Evolutionary conservation across 1,140 invertebrate species (phyloP), one percentile per base, ranked within the genome.

Genomic region (Pogonognathellus flavescens): DNA sequence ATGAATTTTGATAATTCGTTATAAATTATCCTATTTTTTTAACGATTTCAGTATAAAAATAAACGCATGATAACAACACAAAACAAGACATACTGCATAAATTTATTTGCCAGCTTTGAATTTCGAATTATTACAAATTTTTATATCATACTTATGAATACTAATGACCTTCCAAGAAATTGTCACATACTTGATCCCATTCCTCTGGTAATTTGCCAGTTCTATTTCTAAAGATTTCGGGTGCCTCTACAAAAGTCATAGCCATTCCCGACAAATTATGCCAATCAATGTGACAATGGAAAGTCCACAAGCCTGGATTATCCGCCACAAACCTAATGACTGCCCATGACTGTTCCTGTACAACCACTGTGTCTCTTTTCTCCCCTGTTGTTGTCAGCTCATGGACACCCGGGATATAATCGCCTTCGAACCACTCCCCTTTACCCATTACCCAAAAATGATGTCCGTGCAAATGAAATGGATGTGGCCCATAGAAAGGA

Each of bases 401-500:
- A 52, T 84, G n/a, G 2, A 14, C 25, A 11, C 14, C 6, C n/a
- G 20, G 22, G 25, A 66, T n/a, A 25, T 66, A 84, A 16, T 31
- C 18, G 6, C 57, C 57, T 5, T 84, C 31, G 6, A 41, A 41
- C 31, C 31, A 41, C 22, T 7, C 31, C 6, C 82, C 82, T 9
- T 9, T 66, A 4, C 82, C 82, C 57, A 84, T 41, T 11, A 84
- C 82, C 57, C 60, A 66, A 22, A 84, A 84, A 16, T 11, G 2
- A 25, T 84, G 82, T 16, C 82, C 82, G 20, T 84, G 82, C 10
- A 84, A 52, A 53, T 84, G 82, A 22, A 84, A 70, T 3, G 82
- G 82, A 70, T 84, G 82, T 20, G 25, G n/a, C 13, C 13, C n/a
- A n/a, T 66, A n/a, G 59, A n/a, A n/a, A 9, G 14, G 49, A 41